Evolutionary conservation across 2,797 vertebrate species (phyloP).

Genomic region (Danio choprae): DNA sequence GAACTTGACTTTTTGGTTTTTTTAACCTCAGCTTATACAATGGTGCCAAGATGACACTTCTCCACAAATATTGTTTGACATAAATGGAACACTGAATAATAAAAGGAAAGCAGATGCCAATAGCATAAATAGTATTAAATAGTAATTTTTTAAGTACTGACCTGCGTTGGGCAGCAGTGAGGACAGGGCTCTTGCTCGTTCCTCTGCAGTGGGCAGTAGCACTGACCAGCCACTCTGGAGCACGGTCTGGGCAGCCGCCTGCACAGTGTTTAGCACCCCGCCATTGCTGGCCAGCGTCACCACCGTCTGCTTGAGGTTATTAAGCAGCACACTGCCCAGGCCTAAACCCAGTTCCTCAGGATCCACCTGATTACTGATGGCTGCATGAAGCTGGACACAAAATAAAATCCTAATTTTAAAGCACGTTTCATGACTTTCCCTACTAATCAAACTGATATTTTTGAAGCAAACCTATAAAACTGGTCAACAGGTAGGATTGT

Average conservation of each 20-base stretch:
- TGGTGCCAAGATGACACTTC: background rate
- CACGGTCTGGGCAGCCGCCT: conserved; percentile 92
- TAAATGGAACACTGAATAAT: no score
- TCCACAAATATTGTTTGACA: background rate
- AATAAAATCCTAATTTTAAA: background rate
- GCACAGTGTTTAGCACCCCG: conserved; percentile 92
- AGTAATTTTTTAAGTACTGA: conserved; percentile 59
- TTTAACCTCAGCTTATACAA: background rate
- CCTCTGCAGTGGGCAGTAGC: conserved; percentile 94
- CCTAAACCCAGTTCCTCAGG: conserved; percentile 93
- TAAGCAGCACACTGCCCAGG: conserved; percentile 89
- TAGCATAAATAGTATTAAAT: background rate
- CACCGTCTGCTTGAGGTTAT: conserved; percentile 95
- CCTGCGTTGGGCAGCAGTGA: conserved; percentile 94
- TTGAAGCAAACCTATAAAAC: background rate
- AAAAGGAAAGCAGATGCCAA: background rate
- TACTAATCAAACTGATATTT: background rate
- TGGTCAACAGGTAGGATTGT: no score
- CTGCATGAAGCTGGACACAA: conserved; percentile 88
- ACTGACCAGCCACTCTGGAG: conserved; percentile 98
- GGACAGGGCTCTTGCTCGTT: conserved; percentile 92
- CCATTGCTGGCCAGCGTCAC: conserved; percentile 95
- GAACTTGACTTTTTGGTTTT: background rate
- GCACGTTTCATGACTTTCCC: no score
- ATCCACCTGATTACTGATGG: conserved; percentile 97